phyloP scores from a whole-genome alignment of 1,140 invertebrate species.

The Pseudomyrmex sp. region DNA sequence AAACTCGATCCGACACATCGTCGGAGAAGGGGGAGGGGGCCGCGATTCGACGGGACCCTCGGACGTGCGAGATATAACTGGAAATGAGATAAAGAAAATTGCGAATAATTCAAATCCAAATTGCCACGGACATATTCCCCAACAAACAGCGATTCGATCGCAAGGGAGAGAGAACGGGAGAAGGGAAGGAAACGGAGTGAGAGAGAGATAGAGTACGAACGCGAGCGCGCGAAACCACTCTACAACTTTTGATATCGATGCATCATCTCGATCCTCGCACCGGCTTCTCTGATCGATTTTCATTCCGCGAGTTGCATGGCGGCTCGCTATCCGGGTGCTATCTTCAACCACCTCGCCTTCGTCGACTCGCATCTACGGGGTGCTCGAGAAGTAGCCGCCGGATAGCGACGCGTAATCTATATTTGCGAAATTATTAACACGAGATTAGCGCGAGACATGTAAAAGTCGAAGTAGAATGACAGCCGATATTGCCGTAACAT shows the following conservation, averaged over 20 bases:
- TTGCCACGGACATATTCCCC: slow-evolving; percentile 81
- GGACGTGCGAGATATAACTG: slow-evolving; percentile 61
- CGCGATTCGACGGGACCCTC: slow-evolving; percentile 51
- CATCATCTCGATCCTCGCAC: slow-evolving; percentile 84
- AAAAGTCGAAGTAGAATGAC: background rate
- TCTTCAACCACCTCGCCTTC: slow-evolving; percentile 79
- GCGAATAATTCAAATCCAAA: slow-evolving; percentile 83
- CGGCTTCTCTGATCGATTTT: slow-evolving; percentile 84
- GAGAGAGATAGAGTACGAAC: slow-evolving; percentile 59
- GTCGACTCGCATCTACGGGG: slow-evolving; percentile 74
- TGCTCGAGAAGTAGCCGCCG: slow-evolving; percentile 68
- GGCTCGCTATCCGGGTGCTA: slow-evolving; percentile 81
- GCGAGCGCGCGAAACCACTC: slow-evolving; percentile 82
- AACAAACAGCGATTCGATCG: slow-evolving; percentile 78
- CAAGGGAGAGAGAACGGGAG: slow-evolving; percentile 48
- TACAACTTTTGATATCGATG: slow-evolving; percentile 84
- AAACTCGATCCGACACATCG: slow-evolving; percentile 70
- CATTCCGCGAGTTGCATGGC: slow-evolving; percentile 82
- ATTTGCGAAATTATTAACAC: slow-evolving; percentile 8
- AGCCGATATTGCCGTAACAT: background rate
- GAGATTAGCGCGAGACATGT: background rate
- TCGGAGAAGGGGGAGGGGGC: background rate
- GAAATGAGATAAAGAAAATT: slow-evolving; percentile 83
- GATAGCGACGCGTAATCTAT: background rate
- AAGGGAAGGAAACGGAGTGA: slow-evolving; percentile 47